Evolutionary conservation across 2,113 vertebrate genomes (phyloP), one percentile per base, ranked within the genome.

Genomic region (Myanophis thanlyinensis): DNA sequence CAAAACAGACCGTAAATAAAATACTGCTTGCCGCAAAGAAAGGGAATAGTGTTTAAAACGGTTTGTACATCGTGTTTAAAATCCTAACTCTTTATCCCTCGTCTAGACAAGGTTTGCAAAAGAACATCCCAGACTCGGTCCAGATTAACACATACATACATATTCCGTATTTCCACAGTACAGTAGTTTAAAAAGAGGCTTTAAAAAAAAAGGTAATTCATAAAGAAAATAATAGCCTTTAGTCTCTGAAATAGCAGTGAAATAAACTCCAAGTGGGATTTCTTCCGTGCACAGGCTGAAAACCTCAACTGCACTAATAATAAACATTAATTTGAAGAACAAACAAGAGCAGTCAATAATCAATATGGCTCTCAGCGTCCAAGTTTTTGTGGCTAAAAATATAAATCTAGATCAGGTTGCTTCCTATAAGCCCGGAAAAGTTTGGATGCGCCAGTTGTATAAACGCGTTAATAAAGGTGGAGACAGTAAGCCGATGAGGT

Each of bases 41-140:
- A 23, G 3, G 6, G 4, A 15, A 40, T n/a, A 20, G 56, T 40
- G 47, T 73, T 73, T 35, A 52, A 51, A 30, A 30, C 1, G 35
- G 30, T 67, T 92, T 88, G 44, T 12, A 40, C 27, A 6, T 23
- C 86, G 51, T 23, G 30, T 59, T 87, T 59, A 40, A 73, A 87
- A 87, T 15, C 22, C 86, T 80, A 86, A 59, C 44, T 86, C 48
- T 88, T 92, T 88, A 88, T 88, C 91, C 91, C 48, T 47, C 18
- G 86, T 88, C 90, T 87, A 91, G 90, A 91, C 90, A 62, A 91
- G 85, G 85, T 87, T 87, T 87, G 46, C 25, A 25, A 35, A 27
- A 59, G 53, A 59, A 59, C 46, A 56, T 47, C 35, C 35, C n/a
- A 13, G 48, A 67, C 27, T 80, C 12, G 54, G n/a, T 87, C 91